These are phyloP conservation scores for Meganola albula DNA, from an alignment of 2,888 invertebrate species.

Conservation along the genomic window DNA sequence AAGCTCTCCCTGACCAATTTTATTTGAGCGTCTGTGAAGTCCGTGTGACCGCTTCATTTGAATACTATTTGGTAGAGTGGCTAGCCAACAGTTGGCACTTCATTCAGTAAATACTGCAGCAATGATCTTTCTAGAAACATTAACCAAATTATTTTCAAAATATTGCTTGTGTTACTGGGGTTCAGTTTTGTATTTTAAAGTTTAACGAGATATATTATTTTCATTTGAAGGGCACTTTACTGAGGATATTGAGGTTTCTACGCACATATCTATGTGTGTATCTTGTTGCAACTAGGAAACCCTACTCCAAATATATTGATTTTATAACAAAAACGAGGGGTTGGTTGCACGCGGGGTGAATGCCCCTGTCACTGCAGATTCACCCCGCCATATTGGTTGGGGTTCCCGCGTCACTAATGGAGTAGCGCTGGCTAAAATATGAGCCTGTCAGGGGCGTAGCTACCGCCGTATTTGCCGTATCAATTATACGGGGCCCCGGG, in stretches of 20 bases:
- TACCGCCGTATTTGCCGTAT: no score
- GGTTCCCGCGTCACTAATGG: conserved; percentile 70
- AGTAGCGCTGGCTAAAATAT: conserved; percentile 69
- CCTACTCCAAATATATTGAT: conserved; percentile 71
- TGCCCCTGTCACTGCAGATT: conserved; percentile 74
- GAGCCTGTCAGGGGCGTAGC: no score
- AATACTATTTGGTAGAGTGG: conserved; percentile 19
- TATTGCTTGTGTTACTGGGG: no score
- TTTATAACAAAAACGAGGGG: conserved; percentile 76
- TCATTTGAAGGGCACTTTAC: no score
- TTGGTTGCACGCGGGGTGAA: conserved; percentile 70
- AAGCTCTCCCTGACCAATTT: no score
- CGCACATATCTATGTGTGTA: conserved; percentile 29
- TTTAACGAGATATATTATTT: no score
- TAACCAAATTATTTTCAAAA: no score
- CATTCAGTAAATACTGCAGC: conserved; percentile 4
- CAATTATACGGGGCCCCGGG: no score
- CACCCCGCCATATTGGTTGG: conserved; percentile 66
- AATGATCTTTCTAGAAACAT: no score
- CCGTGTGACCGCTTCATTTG: conserved; percentile 24
- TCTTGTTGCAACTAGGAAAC: conserved; percentile 46
- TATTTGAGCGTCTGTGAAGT: conserved; percentile 10
- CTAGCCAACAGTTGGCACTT: conserved; percentile 5
- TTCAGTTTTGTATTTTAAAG: no score
- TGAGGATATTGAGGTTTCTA: conserved; percentile 18